Percentiles rank a stretch among this genome's conserved stretches.
These are phyloP conservation scores for Scylla paramamosain DNA, from an alignment of 1,140 invertebrate genomes.

Conservation along the genomic window DNA sequence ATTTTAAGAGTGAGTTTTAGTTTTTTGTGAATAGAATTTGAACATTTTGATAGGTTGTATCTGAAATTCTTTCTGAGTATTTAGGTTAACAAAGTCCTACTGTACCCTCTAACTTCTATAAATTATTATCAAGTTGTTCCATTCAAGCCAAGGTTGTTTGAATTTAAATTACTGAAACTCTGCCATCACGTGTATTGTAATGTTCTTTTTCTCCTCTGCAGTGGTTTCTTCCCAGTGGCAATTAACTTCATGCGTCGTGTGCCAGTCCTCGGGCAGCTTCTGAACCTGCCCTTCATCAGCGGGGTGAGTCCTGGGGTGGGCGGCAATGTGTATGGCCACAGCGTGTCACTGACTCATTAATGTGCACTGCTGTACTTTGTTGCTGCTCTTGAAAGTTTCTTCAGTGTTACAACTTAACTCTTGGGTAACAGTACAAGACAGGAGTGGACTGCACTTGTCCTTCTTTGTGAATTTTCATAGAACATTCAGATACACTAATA, in stretches of 20 bases:
- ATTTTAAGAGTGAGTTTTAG: too few relatives aligned
- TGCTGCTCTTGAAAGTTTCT: background rate
- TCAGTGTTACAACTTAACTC: conserved; percentile 5
- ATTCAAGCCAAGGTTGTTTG: too few relatives aligned
- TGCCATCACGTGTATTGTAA: too few relatives aligned
- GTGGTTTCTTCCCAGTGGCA: conserved; percentile 86
- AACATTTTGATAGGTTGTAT: too few relatives aligned
- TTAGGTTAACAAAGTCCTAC: too few relatives aligned
- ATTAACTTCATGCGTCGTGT: conserved; percentile 85
- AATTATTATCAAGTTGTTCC: too few relatives aligned
- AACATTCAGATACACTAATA: background rate
- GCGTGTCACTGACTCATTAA: background rate
- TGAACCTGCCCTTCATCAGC: conserved; percentile 84
- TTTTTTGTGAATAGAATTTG: too few relatives aligned
- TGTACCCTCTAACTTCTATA: too few relatives aligned
- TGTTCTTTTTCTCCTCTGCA: conserved; percentile 78
- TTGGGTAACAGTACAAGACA: conserved; percentile 36
- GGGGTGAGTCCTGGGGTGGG: conserved; percentile 80
- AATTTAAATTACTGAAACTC: too few relatives aligned
- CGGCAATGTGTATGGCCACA: background rate
- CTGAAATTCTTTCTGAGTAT: too few relatives aligned
- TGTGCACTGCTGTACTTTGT: background rate
- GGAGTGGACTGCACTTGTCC: conserved; percentile 31
- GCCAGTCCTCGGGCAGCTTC: conserved; percentile 84
- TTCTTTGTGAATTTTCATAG: conserved; percentile 31